Evolutionary conservation across 2,888 invertebrate species (phyloP).

Genomic region (Plemyria rubiginata): DNA sequence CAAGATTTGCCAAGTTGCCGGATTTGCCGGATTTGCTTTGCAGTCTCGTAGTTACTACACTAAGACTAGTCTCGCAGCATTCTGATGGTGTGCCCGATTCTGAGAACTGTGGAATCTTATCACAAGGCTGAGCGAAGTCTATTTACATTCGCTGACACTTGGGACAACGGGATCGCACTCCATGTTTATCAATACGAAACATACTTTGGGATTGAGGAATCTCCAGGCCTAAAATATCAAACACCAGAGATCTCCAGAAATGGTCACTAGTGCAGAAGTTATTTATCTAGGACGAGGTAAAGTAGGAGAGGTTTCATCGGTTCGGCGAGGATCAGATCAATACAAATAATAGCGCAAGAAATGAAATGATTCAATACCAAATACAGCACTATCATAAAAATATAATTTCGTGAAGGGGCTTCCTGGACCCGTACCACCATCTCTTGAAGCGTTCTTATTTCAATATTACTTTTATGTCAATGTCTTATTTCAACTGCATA

Average conservation of each 20-base stretch:
- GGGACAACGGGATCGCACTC: constrained; percentile 16
- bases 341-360: too few species aligned
- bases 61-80: constrained; percentile 29
- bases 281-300: too few species aligned
- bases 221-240: constrained; percentile 1
- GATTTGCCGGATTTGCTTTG: too few species aligned
- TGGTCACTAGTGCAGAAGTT: too few species aligned
- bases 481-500: too few species aligned
- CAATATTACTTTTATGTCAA: too few species aligned
- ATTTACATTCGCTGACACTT: constrained; percentile 27
- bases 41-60: constrained; percentile 6
- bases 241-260: too few species aligned
- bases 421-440: too few species aligned
- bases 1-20: too few species aligned
- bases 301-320: too few species aligned
- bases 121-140: constrained; percentile 23
- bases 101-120: constrained; percentile 29
- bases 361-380: neutral
- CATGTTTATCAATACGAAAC: constrained; percentile 6
- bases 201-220: neutral
- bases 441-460: too few species aligned
- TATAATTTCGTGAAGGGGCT: neutral
- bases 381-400: neutral
- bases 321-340: too few species aligned
- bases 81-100: constrained; percentile 32